Percentiles rank a stretch among this genome's conserved stretches.
phyloP scores from a whole-genome alignment of 2,113 vertebrate genomes.

The Zapus hudsonius region DNA sequence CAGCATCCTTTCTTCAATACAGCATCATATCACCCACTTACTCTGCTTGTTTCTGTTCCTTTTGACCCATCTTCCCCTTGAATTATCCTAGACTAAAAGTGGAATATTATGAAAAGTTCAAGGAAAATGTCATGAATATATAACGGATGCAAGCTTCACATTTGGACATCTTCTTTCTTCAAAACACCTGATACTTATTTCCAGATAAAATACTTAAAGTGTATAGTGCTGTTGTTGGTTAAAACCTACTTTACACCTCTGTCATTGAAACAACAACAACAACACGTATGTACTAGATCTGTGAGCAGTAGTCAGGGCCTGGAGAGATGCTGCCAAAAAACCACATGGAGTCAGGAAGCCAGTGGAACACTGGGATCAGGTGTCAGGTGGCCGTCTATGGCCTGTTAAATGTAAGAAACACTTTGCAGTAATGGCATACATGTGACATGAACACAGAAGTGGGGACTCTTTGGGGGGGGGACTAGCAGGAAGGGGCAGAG shows the following conservation, averaged over 20 bases:
- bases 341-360: neutral
- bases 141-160: neutral
- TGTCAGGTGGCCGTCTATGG: neutral
- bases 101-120: neutral
- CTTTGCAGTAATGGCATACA: neutral
- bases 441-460: neutral
- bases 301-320: neutral
- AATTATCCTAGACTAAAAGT: neutral
- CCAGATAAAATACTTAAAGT: neutral
- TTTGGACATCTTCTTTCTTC: neutral
- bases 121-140: neutral
- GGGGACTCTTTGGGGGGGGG: neutral
- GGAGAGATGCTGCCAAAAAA: neutral
- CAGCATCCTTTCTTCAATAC: neutral
- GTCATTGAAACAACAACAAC: neutral
- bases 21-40: neutral
- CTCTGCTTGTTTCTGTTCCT: neutral
- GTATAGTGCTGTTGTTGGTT: neutral
- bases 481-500: neutral
- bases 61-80: neutral
- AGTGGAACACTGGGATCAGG: neutral
- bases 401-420: neutral
- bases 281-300: neutral
- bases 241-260: neutral
- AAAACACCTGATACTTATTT: neutral